Conservation (phyloP, 2,113 vertebrate genomes). For the Tragelaphus buxtoni region DNA sequence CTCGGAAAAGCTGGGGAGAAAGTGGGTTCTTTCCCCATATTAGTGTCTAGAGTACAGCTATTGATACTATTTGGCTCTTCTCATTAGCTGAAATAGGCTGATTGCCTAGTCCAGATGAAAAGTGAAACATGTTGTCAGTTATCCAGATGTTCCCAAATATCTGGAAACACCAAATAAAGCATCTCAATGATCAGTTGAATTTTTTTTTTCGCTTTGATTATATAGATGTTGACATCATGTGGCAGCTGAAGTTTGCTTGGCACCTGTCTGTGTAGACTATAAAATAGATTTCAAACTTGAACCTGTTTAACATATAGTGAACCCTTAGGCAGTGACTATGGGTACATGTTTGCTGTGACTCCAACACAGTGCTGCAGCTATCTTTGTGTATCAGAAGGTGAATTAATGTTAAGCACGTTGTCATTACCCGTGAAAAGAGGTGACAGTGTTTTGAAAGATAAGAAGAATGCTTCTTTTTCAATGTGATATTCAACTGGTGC, state of each 20-base stretch:
- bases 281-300: neutral
- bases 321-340: neutral
- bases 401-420: slow-evolving; percentile 62
- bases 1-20: neutral
- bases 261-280: neutral
- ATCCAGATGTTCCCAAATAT: slow-evolving; percentile 47
- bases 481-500: slow-evolving; percentile 28
- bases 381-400: slow-evolving; percentile 57
- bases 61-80: neutral
- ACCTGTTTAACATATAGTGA: neutral
- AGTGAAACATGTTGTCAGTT: neutral
- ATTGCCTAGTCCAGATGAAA: slow-evolving; percentile 31
- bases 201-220: neutral
- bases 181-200: neutral
- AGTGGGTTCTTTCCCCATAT: accelerated
- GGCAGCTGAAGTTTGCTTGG: neutral
- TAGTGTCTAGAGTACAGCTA: neutral
- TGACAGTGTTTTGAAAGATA: slow-evolving; percentile 73
- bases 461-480: slow-evolving; percentile 49
- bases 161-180: neutral
- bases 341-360: slow-evolving; percentile 24
- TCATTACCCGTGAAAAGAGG: slow-evolving; percentile 57
- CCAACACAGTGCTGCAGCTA: neutral
- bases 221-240: neutral
- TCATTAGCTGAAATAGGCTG: neutral